A percentile compares a stretch with the other conserved stretches of the same genome.
phyloP scores from a whole-genome alignment of 2,113 vertebrate species.

The Gambusia holbrooki region DNA sequence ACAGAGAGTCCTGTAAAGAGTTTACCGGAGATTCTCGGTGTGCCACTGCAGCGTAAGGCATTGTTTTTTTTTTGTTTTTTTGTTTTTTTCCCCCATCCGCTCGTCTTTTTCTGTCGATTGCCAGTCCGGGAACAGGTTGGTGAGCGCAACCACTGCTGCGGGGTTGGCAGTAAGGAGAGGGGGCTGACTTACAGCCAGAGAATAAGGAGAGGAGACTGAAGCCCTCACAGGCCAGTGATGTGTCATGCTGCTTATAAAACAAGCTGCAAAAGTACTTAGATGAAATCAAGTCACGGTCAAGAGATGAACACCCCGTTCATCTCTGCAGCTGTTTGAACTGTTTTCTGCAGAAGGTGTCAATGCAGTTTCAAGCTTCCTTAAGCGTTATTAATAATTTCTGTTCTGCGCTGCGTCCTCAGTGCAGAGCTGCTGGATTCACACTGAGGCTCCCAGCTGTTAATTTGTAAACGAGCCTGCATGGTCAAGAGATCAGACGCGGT shows the following conservation, averaged over 20 bases:
- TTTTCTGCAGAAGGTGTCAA: neutral
- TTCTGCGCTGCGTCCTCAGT: conserved; percentile 4
- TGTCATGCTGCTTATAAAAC: conserved; percentile 25
- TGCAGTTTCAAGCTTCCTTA: neutral
- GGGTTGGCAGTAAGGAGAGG: conserved; percentile 12
- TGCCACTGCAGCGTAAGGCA: conserved; percentile 97
- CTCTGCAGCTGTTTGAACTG: neutral
- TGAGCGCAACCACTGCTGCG: conserved; percentile 32
- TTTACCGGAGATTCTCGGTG: conserved; percentile 96
- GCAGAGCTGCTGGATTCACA: conserved; percentile 8
- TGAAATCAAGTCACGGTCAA: neutral
- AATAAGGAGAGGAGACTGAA: conserved; percentile 17
- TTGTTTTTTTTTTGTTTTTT: neutral
- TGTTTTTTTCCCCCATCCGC: conserved; percentile 12
- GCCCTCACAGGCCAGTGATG: conserved; percentile 40
- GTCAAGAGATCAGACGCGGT: conserved; percentile 69
- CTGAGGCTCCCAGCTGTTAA: conserved; percentile 55
- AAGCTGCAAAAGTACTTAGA: neutral
- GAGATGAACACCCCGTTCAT: conserved; percentile 3
- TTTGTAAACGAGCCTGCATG: conserved; percentile 60
- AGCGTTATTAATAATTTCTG: neutral
- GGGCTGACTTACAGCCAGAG: conserved; percentile 20
- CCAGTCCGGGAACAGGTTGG: conserved; percentile 50
- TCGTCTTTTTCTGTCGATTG: conserved; percentile 48
- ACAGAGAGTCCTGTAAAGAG: conserved; percentile 94